phyloP scores from a whole-genome alignment of 2,888 invertebrate genomes.

The Buathra laborator region DNA sequence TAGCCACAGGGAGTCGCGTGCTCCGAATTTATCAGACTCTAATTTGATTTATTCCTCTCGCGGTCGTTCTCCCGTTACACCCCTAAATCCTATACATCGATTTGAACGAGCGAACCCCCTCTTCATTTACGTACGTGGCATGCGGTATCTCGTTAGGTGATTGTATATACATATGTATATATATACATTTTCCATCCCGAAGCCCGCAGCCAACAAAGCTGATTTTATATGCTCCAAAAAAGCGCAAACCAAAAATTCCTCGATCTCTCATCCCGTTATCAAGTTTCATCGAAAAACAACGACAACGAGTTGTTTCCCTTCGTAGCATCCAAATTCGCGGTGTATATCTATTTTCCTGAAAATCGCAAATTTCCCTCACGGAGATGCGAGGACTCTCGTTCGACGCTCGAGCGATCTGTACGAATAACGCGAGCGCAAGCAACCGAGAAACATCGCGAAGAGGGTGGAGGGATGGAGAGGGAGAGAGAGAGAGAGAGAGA shows the following conservation, averaged over 20 bases:
- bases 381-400: background rate
- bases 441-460: slow-evolving; percentile 4
- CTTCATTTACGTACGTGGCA: slow-evolving; percentile 60
- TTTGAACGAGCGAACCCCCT: background rate
- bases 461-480: background rate
- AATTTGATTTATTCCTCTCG: slow-evolving; percentile 69
- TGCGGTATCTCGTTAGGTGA: slow-evolving; percentile 61
- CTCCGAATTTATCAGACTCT: slow-evolving; percentile 70
- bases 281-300: no score
- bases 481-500: background rate
- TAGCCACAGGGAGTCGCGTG: slow-evolving; percentile 67
- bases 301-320: no score
- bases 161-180: slow-evolving; percentile 18
- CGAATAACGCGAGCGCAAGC: slow-evolving; percentile 6
- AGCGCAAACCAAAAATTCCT: no score
- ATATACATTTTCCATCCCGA: no score
- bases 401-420: slow-evolving; percentile 1
- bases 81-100: slow-evolving; percentile 2
- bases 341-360: background rate
- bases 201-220: no score
- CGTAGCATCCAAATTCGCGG: background rate
- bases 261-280: no score
- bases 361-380: background rate
- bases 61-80: slow-evolving; percentile 50
- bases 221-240: no score